These are phyloP conservation scores for Eciton burchellii DNA, from an alignment of 1,140 invertebrate species.

Conservation along the genomic window DNA sequence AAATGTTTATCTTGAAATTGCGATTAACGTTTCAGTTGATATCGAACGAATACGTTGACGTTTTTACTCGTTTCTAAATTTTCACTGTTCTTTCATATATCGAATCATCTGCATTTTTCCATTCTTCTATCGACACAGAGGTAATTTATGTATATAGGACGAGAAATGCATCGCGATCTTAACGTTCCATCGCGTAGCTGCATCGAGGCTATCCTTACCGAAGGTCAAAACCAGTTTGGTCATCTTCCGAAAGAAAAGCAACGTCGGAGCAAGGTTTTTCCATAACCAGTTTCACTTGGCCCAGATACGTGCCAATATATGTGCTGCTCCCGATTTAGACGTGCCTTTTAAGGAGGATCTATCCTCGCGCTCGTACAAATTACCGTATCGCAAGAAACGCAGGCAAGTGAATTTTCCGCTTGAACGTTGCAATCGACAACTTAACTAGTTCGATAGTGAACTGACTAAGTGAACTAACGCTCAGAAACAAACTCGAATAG, in stretches of 20 bases:
- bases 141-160: background rate
- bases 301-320: slow-evolving; percentile 65
- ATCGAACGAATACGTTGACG: background rate
- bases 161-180: slow-evolving; percentile 44
- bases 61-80: slow-evolving; percentile 17
- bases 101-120: background rate
- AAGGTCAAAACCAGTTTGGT: slow-evolving; percentile 70
- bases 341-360: slow-evolving; percentile 11
- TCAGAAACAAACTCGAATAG: background rate
- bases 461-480: background rate
- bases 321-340: slow-evolving; percentile 36
- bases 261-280: slow-evolving; percentile 64
- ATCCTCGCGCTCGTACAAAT: slow-evolving; percentile 32
- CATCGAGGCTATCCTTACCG: slow-evolving; percentile 51
- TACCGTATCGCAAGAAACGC: slow-evolving; percentile 5
- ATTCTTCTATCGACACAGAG: slow-evolving; percentile 10
- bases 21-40: slow-evolving; percentile 15
- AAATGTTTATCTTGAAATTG: slow-evolving; percentile 11
- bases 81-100: slow-evolving; percentile 10
- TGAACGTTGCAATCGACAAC: background rate
- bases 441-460: background rate
- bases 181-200: slow-evolving; percentile 51
- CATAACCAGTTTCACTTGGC: slow-evolving; percentile 74
- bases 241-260: slow-evolving; percentile 72
- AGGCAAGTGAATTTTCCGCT: background rate